Conservation (phyloP, 2,888 invertebrate species). For the Lepidocyrtinus sp. region DNA sequence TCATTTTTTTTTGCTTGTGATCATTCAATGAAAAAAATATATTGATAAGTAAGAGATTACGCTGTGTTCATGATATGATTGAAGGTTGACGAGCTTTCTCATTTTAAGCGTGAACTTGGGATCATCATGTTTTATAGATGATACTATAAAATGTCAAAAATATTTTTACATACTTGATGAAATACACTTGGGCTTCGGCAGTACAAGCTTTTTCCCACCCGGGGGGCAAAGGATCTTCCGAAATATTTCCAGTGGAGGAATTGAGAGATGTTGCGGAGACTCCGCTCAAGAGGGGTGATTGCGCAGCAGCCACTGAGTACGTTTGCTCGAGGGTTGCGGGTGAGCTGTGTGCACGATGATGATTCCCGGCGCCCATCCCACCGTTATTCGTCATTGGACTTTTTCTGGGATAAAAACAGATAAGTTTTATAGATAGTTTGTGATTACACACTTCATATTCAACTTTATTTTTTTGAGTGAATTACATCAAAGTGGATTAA, state of each 20-base stretch:
- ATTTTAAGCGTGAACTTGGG: no score
- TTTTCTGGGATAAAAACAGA: constrained; percentile 53
- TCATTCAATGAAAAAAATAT: no score
- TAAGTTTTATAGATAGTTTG: no score
- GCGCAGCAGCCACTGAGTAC: constrained; percentile 78
- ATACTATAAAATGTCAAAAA: constrained; percentile 4
- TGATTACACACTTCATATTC: no score
- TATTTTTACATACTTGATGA: constrained; percentile 80
- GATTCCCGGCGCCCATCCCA: constrained; percentile 72
- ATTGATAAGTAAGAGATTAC: neutral
- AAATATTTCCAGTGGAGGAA: constrained; percentile 74
- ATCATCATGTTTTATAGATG: neutral
- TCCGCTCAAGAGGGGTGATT: constrained; percentile 72
- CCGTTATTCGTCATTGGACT: constrained; percentile 65
- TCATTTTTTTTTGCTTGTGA: no score
- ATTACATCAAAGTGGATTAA: no score
- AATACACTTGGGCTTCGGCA: constrained; percentile 88
- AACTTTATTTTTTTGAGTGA: no score
- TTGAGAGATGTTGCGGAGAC: constrained; percentile 64
- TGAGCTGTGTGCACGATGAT: constrained; percentile 95
- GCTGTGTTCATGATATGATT: neutral
- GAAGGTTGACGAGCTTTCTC: neutral
- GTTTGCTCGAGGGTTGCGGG: constrained; percentile 96
- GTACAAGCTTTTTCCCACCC: constrained; percentile 92
- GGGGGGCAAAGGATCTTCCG: constrained; percentile 87